These are phyloP conservation scores for Homarus americanus DNA, from an alignment of 1,140 invertebrate species.

Conservation along the genomic window DNA sequence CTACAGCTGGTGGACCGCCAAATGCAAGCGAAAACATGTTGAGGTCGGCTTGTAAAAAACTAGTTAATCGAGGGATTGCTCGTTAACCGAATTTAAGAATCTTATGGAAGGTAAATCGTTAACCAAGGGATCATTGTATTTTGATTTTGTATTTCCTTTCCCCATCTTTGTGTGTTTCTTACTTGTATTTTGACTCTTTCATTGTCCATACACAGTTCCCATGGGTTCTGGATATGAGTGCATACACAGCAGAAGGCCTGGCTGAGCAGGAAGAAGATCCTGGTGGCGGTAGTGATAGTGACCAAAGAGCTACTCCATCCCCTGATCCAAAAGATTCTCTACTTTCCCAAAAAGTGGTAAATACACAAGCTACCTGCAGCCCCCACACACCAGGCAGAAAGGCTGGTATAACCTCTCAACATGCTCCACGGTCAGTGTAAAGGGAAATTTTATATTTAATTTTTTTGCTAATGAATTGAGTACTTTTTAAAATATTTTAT, in stretches of 20 bases:
- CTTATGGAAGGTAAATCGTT: too few species aligned
- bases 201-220: conserved; percentile 80
- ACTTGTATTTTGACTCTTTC: neutral
- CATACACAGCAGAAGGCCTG: conserved; percentile 82
- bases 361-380: neutral
- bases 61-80: too few species aligned
- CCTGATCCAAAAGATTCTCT: conserved; percentile 38
- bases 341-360: conserved; percentile 9
- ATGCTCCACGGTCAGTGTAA: conserved; percentile 17
- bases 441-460: neutral
- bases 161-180: neutral
- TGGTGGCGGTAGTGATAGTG: conserved; percentile 30
- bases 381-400: conserved; percentile 30
- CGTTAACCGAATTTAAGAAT: too few species aligned
- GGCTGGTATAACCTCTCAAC: conserved; percentile 22
- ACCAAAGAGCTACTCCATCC: neutral
- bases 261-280: conserved; percentile 77
- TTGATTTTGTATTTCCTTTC: too few species aligned
- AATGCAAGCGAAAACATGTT: too few species aligned
- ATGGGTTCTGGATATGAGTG: conserved; percentile 82
- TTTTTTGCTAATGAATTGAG: neutral
- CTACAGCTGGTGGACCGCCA: too few species aligned
- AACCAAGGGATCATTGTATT: too few species aligned
- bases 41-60: too few species aligned
- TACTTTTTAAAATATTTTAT: too few species aligned